phyloP scores from a whole-genome alignment of 2,797 vertebrate genomes.

The Geotria australis region DNA sequence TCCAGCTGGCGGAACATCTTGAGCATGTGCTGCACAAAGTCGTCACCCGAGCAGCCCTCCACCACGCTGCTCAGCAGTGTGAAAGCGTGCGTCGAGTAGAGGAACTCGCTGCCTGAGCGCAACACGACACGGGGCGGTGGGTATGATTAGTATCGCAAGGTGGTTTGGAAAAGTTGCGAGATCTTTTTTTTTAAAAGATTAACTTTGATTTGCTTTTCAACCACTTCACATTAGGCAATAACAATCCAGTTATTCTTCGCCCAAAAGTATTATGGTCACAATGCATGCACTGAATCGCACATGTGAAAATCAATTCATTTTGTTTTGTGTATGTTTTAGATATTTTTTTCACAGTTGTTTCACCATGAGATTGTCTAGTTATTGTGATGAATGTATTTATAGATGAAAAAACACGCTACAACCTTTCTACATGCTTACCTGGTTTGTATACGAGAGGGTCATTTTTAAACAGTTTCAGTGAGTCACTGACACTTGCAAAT shows the following conservation, averaged over 20 bases:
- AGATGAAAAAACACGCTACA: too few species aligned
- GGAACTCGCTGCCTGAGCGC: constrained; percentile 41
- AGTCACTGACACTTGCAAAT: constrained; percentile 43
- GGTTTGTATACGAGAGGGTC: constrained; percentile 81
- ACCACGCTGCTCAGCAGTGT: constrained; percentile 57
- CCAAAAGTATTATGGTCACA: too few species aligned
- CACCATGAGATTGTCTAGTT: too few species aligned
- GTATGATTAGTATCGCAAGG: constrained; percentile 3
- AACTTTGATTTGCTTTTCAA: too few species aligned
- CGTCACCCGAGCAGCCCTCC: constrained; percentile 41
- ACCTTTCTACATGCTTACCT: constrained; percentile 19
- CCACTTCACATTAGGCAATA: too few species aligned
- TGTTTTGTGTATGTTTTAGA: too few species aligned
- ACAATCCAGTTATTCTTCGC: too few species aligned
- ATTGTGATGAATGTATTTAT: too few species aligned
- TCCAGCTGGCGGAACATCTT: constrained; percentile 61
- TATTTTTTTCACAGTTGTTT: too few species aligned
- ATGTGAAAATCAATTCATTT: too few species aligned
- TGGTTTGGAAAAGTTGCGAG: not conserved
- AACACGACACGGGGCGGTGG: not conserved
- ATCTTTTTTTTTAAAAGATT: too few species aligned
- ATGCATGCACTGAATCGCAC: too few species aligned
- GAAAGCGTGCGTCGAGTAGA: constrained; percentile 82
- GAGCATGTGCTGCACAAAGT: constrained; percentile 59
- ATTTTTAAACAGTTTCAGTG: constrained; percentile 66